Base-by-base conservation (phyloP, 2,888 invertebrate species). In the Nyleta sp. region DNA sequence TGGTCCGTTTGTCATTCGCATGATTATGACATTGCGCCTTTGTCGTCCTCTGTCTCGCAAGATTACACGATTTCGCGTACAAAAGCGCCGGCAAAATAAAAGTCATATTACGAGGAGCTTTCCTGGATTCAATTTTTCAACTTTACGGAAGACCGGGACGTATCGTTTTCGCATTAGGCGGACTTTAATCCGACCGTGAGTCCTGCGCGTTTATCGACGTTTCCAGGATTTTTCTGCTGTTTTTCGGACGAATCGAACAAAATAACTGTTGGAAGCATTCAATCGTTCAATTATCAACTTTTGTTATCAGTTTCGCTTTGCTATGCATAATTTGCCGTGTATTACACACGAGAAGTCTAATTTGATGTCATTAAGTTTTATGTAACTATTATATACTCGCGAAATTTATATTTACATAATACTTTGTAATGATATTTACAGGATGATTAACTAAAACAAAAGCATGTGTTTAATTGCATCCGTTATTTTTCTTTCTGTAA, bases 31-130 rank as follows among this genome's bases (percentile, higher is more conserved):
- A 15, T 42, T 53, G 53, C 53, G 44, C 42, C 18, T 65, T 53
- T 53, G 53, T 44, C 44, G 33, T 44, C 7, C 52, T 38, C 48
- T 52, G 64, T 38, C 52, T 52, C 64, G 42, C 42, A 52, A 42
- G 64, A 64, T 64, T 62, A 50, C 38, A 28, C 24, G 38, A 33
- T 46, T 52, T 42, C 40, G 2, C 18, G 52, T 33, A 24, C 42
- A 44, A 67, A 67, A 67, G 52, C 33, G 38, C n/a, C 55, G 55
- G n/a, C 67, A 11, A 55, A 67, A 55, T 67, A 67, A 67, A 46
- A 68, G 38, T 55, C 48, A 38, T 68, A 48, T 48, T 57, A 55
- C 48, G 33, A 15, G 46, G 5, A 18, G 38, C 53, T 31, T 44
- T 46, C n/a, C 55, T 48, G 10, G 15, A 57, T 57, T 46, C 57